Percentiles rank a stretch among this genome's conserved stretches.
These are phyloP conservation scores for Gouania willdenowi DNA, from an alignment of 2,797 vertebrate genomes.

Conservation along the genomic window DNA sequence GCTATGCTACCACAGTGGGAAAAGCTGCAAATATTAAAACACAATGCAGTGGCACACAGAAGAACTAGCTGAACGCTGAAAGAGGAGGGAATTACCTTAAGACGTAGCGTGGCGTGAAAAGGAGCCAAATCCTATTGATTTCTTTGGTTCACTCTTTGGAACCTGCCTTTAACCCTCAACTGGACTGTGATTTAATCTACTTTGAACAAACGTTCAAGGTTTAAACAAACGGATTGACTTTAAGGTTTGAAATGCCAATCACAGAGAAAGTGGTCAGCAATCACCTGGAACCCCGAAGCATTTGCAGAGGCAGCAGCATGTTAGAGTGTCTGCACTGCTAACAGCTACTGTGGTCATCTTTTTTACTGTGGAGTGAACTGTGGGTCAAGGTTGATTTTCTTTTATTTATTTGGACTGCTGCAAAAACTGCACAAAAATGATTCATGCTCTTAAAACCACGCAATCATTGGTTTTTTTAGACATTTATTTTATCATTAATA, in stretches of 20 bases:
- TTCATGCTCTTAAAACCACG: background rate
- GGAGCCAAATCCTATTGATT: background rate
- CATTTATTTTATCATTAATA: no score
- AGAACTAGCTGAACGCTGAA: background rate
- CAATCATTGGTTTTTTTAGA: no score
- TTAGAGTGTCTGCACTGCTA: background rate
- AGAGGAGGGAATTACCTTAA: background rate
- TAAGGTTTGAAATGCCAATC: no score
- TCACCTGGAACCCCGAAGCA: no score
- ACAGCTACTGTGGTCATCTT: background rate
- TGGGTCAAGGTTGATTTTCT: background rate
- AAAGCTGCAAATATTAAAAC: constrained; percentile 33
- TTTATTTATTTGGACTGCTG: background rate
- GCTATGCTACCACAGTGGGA: constrained; percentile 14
- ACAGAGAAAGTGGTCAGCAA: constrained; percentile 1
- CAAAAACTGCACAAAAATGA: background rate
- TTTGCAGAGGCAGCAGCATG: no score
- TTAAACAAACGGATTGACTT: no score
- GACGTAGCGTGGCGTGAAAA: constrained; percentile 1
- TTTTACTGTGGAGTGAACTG: constrained; percentile 3
- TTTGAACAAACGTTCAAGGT: no score
- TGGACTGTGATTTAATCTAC: constrained; percentile 7
- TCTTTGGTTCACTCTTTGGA: background rate
- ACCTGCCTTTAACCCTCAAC: background rate
- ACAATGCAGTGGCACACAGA: background rate